phyloP scores from a whole-genome alignment of 2,888 invertebrate species.

The Thumatha senex region DNA sequence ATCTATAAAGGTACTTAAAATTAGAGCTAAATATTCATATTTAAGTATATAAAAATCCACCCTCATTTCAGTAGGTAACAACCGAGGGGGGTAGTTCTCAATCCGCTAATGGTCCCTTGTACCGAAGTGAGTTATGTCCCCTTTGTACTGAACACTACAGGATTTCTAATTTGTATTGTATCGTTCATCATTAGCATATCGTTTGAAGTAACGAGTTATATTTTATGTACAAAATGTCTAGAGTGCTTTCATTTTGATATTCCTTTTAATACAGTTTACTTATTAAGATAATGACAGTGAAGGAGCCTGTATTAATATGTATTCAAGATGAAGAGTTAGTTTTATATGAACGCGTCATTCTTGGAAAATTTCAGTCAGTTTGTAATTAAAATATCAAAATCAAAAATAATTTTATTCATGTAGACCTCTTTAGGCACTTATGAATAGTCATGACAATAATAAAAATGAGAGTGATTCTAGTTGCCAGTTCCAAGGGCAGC shows the following conservation, averaged over 20 bases:
- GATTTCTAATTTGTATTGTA: conserved; percentile 29
- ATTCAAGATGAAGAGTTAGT: background rate
- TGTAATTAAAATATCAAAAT: too few species aligned
- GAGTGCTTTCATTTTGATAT: background rate
- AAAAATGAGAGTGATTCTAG: too few species aligned
- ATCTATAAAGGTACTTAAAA: too few species aligned
- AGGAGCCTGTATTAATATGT: background rate
- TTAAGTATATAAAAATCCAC: background rate
- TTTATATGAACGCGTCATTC: background rate
- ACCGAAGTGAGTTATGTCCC: conserved; percentile 27
- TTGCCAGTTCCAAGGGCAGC: too few species aligned
- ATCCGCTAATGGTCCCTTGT: conserved; percentile 33
- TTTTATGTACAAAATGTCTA: background rate
- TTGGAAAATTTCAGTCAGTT: too few species aligned
- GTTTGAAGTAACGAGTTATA: background rate
- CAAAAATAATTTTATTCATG: too few species aligned
- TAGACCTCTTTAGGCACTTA: too few species aligned
- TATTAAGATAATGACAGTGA: background rate
- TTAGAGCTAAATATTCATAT: background rate
- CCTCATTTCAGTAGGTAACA: conserved; percentile 4
- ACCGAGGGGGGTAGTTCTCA: conserved; percentile 20
- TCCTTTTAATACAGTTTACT: background rate
- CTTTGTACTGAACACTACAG: conserved; percentile 20
- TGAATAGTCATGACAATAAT: too few species aligned
- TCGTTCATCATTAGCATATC: conserved; percentile 16